Percentiles rank a stretch among this genome's conserved stretches.
Conservation (phyloP, 1,140 invertebrate species). For the Yoshiicerus persimilis region DNA sequence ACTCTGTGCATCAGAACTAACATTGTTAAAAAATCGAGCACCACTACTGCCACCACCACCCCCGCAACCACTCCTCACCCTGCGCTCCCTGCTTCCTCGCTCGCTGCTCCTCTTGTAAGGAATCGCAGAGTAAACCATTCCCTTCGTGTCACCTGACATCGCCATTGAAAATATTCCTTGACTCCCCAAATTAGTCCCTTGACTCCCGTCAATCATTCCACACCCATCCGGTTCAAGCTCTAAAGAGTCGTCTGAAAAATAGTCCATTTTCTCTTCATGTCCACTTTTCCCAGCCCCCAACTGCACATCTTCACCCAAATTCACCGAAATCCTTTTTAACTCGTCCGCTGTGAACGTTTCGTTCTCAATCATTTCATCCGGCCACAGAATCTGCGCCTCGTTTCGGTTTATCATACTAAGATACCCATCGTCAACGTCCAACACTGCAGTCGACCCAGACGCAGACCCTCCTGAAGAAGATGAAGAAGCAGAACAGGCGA, state of each 20-base stretch:
- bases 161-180: not conserved
- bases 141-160: not conserved
- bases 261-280: slow-evolving; percentile 38
- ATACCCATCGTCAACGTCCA: slow-evolving; percentile 48
- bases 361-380: slow-evolving; percentile 45
- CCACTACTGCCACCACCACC: not conserved
- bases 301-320: not conserved
- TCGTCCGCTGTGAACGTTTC: slow-evolving; percentile 46
- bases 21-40: not conserved
- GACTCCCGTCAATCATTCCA: not conserved
- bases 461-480: not conserved
- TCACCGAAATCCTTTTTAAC: slow-evolving; percentile 38
- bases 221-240: slow-evolving; percentile 27
- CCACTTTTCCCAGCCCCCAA: not conserved
- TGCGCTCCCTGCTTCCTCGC: not conserved
- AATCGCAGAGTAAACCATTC: not conserved
- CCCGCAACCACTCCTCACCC: not conserved
- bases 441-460: not conserved
- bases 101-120: not conserved
- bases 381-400: slow-evolving; percentile 42
- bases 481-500: not conserved
- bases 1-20: not conserved
- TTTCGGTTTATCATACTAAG: slow-evolving; percentile 48
- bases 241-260: slow-evolving; percentile 47
- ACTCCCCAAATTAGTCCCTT: not conserved